A percentile compares a stretch with the other conserved stretches of the same genome.
These are phyloP conservation scores for Elephantulus edwardii DNA, from an alignment of 2,113 vertebrate genomes.

Conservation along the genomic window DNA sequence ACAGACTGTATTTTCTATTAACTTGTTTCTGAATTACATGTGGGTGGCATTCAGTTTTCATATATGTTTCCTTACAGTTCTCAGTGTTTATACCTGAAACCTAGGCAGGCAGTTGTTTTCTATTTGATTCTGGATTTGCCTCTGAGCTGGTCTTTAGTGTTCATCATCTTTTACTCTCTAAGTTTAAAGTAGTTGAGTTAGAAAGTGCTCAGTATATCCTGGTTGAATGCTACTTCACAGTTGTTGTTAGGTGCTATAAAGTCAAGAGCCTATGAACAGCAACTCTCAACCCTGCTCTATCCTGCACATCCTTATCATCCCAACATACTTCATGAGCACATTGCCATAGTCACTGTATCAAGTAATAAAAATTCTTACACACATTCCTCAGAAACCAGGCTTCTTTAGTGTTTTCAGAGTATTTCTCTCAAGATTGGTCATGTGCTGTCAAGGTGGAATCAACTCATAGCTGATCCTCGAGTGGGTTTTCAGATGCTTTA, in stretches of 20 bases:
- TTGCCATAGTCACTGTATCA: no score
- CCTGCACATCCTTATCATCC: no score
- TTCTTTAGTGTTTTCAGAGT: not conserved
- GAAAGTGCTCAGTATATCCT: not conserved
- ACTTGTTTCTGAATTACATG: not conserved
- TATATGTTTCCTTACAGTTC: not conserved
- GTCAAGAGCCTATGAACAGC: no score
- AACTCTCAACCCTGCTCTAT: no score
- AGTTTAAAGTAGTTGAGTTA: not conserved
- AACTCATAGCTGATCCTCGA: no score
- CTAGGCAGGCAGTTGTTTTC: not conserved
- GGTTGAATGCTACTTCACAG: not conserved
- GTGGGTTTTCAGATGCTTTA: no score
- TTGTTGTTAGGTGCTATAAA: no score
- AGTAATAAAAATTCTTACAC: not conserved
- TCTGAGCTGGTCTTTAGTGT: not conserved
- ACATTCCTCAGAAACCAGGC: not conserved
- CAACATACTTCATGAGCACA: no score
- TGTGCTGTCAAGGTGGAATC: no score
- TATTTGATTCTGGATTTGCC: not conserved
- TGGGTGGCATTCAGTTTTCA: not conserved
- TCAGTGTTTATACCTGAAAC: not conserved
- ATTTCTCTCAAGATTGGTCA: not conserved
- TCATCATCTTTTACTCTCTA: not conserved
- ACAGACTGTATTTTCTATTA: not conserved